Base-by-base conservation (phyloP, 2,888 invertebrate genomes). In the Erpobdella octoculata region DNA sequence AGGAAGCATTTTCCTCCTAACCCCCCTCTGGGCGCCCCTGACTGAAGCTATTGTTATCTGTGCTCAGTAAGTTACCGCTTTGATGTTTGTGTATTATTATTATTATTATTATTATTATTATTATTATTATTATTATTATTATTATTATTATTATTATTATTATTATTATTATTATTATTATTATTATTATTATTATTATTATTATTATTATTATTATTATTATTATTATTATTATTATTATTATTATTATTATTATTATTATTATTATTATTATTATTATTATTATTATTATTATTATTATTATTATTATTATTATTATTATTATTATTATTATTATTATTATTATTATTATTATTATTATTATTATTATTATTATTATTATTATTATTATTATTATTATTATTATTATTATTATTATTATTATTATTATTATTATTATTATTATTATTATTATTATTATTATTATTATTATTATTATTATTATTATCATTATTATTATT, bases 361-460 rank as follows among this genome's bases (percentile, higher is more conserved):
- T 66, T n/a, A 31, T 66, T n/a, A 66, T 66, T 35, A 66, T 38
- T 35, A 66, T 38, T 35, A 37, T 66, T 35, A 37, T 3, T 59
- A 25, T 5, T 33, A 36, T 5, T 37, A 65, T 4, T 1, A 65
- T 8, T 65, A 65, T n/a, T 65, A 33, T n/a, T 65, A 37, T 28
- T 66, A 21, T 15, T 18, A 21, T 36, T 37, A 37, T 8, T 66
- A 37, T 8, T 21, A 37, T 28, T 37, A 21, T 8, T 37, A 33
- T 6, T 65, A 35, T 21, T 8, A 21, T 21, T 65, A 21, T 37
- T 35, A 37, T 38, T 21, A 3, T 15, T 25, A 15, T 18, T 25
- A 25, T 31, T 41, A 1, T 0, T 67, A 9, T 37, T 67, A 25
- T 2, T 46, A 38, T 31, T 46, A 38, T 46, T 67, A n/a, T 41